These are phyloP conservation scores for Recurvirostra avosetta DNA, from an alignment of 2,113 vertebrate species.

Conservation along the genomic window DNA sequence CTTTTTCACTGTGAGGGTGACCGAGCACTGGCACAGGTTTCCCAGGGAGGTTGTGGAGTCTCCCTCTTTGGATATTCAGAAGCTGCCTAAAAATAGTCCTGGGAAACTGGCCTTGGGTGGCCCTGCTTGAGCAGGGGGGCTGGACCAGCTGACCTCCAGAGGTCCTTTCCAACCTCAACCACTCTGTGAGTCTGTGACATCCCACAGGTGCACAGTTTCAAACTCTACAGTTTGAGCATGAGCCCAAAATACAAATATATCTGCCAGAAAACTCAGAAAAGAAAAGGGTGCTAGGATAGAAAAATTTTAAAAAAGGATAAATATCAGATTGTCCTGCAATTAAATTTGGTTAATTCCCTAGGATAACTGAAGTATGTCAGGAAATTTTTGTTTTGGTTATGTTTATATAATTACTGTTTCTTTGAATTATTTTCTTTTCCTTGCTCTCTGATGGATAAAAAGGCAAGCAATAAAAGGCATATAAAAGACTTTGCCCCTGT, in stretches of 20 bases:
- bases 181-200: not conserved
- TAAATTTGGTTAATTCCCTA: not conserved
- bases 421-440: not conserved
- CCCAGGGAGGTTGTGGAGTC: not conserved
- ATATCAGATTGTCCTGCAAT: not conserved
- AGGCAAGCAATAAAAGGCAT: not conserved
- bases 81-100: not conserved
- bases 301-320: not conserved
- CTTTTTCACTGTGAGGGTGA: not conserved
- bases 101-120: not conserved
- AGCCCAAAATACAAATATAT: not conserved
- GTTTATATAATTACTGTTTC: not conserved
- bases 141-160: not conserved
- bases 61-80: not conserved
- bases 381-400: not conserved
- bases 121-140: not conserved
- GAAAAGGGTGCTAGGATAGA: not conserved
- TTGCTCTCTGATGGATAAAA: not conserved
- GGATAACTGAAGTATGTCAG: not conserved
- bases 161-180: not conserved
- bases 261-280: not conserved
- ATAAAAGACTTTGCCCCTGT: not conserved
- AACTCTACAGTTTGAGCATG: not conserved
- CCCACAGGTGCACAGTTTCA: not conserved
- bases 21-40: not conserved